These are phyloP conservation scores for Orbicella faveolata DNA, from an alignment of 64 coral and sea anemone species.

Conservation along the genomic window DNA sequence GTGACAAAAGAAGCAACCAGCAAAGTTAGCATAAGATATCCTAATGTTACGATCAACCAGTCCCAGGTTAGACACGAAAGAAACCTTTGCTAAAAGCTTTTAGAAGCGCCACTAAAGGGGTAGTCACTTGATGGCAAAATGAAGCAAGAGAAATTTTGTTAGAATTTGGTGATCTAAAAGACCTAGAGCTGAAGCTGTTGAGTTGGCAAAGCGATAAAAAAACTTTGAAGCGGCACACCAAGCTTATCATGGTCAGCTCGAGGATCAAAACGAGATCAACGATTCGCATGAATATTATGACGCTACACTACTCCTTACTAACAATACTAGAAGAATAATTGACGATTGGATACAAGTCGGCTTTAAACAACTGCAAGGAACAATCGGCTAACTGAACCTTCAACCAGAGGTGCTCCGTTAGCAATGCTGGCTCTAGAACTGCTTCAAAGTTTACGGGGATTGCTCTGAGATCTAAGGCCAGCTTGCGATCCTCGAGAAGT, in stretches of 20 bases:
- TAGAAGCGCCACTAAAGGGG: neutral
- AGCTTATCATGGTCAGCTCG: neutral
- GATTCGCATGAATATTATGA: neutral
- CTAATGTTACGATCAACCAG: neutral
- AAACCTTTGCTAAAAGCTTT: neutral
- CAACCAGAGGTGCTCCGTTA: neutral
- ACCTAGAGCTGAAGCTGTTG: neutral
- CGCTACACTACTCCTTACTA: neutral
- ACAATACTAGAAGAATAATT: conserved; percentile 11
- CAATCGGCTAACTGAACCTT: neutral
- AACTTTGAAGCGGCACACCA: neutral
- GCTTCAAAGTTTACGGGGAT: neutral
- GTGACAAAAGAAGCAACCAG: neutral
- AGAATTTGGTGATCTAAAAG: neutral
- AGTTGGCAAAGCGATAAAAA: neutral
- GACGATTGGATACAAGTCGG: conserved; percentile 4
- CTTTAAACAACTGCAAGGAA: neutral
- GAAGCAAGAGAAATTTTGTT: conserved; percentile 10
- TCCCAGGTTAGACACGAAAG: neutral
- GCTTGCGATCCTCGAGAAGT: neutral
- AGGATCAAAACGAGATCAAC: neutral
- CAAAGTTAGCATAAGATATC: neutral
- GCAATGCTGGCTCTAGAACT: neutral
- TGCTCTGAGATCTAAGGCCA: neutral
- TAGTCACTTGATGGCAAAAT: neutral